These are phyloP conservation scores for Seriola quinqueradiata DNA, from an alignment of 2,113 vertebrate species.

Conservation along the genomic window DNA sequence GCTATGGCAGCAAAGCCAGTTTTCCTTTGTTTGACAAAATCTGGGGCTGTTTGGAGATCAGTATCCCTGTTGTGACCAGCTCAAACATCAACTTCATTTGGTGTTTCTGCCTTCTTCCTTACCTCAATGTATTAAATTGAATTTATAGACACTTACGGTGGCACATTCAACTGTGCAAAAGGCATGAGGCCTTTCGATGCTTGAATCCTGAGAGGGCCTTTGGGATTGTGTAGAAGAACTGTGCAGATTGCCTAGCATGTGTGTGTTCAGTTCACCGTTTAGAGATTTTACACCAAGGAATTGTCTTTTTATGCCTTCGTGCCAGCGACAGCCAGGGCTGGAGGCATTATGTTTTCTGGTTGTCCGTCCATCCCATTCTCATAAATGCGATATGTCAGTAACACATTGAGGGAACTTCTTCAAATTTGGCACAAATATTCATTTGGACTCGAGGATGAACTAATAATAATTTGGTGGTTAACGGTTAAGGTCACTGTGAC, in stretches of 20 bases:
- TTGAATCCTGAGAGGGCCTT: not conserved
- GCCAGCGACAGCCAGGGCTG: no score
- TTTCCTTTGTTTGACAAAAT: not conserved
- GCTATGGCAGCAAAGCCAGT: slow-evolving; percentile 5
- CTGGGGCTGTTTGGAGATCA: not conserved
- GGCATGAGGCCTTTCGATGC: not conserved
- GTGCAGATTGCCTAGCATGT: not conserved
- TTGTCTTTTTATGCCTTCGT: no score
- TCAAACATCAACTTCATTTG: slow-evolving; percentile 5
- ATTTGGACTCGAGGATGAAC: no score
- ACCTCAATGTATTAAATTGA: not conserved
- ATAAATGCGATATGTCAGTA: no score
- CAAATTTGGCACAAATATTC: no score
- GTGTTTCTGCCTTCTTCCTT: not conserved
- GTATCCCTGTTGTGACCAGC: slow-evolving; percentile 16
- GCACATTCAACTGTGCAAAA: not conserved
- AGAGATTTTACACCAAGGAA: not conserved
- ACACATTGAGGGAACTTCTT: no score
- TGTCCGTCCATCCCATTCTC: no score
- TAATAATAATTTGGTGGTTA: no score
- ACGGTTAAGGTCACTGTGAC: no score
- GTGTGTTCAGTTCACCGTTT: not conserved
- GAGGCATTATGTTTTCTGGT: no score
- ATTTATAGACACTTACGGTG: not conserved
- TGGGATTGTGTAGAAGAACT: not conserved